A percentile compares a stretch with the other conserved stretches of the same genome.
These are phyloP conservation scores for Biston stratarius DNA, from an alignment of 2,888 invertebrate species.

Conservation along the genomic window DNA sequence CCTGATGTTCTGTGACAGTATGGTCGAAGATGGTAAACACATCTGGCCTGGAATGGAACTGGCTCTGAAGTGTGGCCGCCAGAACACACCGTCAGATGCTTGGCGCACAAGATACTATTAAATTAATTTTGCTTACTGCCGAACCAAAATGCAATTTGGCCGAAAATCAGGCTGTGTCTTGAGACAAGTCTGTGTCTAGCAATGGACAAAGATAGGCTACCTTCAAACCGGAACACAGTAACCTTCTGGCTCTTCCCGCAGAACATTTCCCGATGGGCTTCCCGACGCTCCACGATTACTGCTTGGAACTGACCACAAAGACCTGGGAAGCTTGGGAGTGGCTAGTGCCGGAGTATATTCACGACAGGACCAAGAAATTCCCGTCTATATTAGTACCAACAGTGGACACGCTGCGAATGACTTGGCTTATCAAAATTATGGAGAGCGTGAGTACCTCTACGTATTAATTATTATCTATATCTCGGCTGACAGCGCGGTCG, in stretches of 20 bases:
- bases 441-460: conserved; percentile 85
- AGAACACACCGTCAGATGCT: too few species aligned
- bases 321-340: conserved; percentile 95
- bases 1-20: too few species aligned
- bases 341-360: conserved; percentile 91
- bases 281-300: conserved; percentile 93
- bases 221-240: not conserved
- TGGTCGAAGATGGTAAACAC: too few species aligned
- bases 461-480: not conserved
- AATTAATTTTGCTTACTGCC: not conserved
- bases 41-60: too few species aligned
- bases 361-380: conserved; percentile 90
- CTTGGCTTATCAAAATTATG: conserved; percentile 92
- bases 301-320: conserved; percentile 88
- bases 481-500: too few species aligned
- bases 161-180: too few species aligned
- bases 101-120: too few species aligned
- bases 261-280: conserved; percentile 91
- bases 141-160: not conserved
- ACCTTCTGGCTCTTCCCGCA: conserved; percentile 45
- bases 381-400: conserved; percentile 96
- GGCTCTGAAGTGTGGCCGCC: too few species aligned
- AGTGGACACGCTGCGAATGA: conserved; percentile 93
- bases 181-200: too few species aligned
- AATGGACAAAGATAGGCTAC: too few species aligned